Evolutionary conservation across 2,888 invertebrate genomes (phyloP).

Genomic region (Erebia ligea): DNA sequence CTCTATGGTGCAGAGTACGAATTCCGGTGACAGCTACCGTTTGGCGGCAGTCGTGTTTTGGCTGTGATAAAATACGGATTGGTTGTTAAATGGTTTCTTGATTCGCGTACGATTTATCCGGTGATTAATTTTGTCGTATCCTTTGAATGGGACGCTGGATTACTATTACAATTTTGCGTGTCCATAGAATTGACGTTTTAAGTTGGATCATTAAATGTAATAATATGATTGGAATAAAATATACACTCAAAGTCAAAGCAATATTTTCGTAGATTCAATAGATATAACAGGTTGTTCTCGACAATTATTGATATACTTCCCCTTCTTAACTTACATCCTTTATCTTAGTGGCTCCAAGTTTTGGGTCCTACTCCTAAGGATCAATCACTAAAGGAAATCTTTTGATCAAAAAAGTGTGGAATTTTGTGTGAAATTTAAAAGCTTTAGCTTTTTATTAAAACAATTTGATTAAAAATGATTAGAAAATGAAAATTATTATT

Average conservation of each 20-base stretch:
- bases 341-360: no score
- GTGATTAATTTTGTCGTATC: constrained; percentile 67
- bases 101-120: constrained; percentile 67
- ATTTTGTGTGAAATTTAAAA: no score
- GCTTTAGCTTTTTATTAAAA: no score
- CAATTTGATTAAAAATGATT: no score
- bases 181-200: constrained; percentile 9
- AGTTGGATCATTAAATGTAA: background rate
- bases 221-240: background rate
- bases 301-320: no score
- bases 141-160: constrained; percentile 19
- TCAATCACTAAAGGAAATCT: no score
- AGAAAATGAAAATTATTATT: no score
- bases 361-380: no score
- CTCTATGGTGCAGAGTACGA: constrained; percentile 39
- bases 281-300: no score
- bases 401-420: no score
- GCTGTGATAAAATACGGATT: constrained; percentile 65
- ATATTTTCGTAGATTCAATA: background rate
- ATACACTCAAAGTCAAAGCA: background rate
- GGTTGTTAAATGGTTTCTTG: constrained; percentile 82
- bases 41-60: constrained; percentile 43
- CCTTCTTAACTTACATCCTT: no score
- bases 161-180: constrained; percentile 13
- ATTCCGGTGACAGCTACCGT: constrained; percentile 38